Conservation (phyloP, 2,888 invertebrate genomes). For the Pyrrhosoma nymphula region DNA sequence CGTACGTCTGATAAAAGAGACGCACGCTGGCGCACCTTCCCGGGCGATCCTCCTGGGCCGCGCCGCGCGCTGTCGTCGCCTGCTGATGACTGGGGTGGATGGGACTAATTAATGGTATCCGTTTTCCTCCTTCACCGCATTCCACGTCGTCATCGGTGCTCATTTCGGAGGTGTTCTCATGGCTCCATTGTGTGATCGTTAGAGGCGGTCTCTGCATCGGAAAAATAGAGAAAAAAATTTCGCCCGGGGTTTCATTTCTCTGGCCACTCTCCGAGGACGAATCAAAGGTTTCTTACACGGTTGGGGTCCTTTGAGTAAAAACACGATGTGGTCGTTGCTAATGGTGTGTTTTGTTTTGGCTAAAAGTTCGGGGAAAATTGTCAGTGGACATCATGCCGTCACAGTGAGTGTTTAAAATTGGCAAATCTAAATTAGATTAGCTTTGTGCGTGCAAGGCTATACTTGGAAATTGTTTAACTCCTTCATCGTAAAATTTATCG, state of each 20-base stretch:
- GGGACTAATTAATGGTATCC: slow-evolving; percentile 18
- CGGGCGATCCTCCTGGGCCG: neutral
- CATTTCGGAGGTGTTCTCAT: neutral
- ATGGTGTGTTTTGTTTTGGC: too few species aligned
- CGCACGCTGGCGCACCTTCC: neutral
- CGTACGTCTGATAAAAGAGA: neutral
- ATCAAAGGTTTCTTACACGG: too few species aligned
- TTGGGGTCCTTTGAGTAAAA: too few species aligned
- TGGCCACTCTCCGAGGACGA: neutral
- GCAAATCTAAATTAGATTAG: too few species aligned
- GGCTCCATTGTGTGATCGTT: neutral
- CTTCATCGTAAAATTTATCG: too few species aligned
- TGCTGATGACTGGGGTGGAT: slow-evolving; percentile 1
- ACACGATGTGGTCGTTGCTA: too few species aligned
- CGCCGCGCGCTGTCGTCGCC: neutral
- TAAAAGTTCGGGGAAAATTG: too few species aligned
- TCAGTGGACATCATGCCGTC: too few species aligned
- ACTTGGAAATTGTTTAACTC: too few species aligned
- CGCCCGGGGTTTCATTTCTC: neutral
- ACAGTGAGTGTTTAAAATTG: too few species aligned
- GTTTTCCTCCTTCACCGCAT: neutral
- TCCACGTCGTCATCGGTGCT: neutral
- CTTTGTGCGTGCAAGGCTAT: too few species aligned
- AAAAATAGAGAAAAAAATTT: neutral
- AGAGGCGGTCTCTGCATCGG: neutral